Base-by-base conservation (phyloP, 2,888 invertebrate species). In the Caenorhabditis zanzibari region DNA sequence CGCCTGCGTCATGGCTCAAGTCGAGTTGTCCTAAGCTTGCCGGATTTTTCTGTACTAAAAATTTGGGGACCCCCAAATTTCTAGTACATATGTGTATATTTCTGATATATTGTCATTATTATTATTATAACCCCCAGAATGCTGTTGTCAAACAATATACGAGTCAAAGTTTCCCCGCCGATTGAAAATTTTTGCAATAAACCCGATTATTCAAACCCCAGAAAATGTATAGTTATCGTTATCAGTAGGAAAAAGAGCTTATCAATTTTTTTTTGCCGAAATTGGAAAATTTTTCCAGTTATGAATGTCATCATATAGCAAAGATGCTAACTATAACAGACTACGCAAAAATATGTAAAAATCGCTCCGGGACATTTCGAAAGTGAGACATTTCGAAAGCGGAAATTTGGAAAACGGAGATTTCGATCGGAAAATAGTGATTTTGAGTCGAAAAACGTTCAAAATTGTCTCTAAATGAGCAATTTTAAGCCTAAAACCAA, bases 1-100 rank as follows among this genome's bases (percentile, higher is more conserved):
- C 75, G 88, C 89, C n/a, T 90, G 90, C 75, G 90, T 90, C 14
- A 86, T 89, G 74, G 89, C 89, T 24, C 90, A 90, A 77, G 82
- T 90, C 9, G 87, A 87, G 41, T 85, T 90, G 64, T 85, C 84
- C 49, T 90, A 85, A 87, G 12, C 26, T n/a, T n/a, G 32, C 28
- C 32, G 26, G 35, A 19, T n/a, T 10, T 14, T n/a, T 16, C 22
- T 35, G 10, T 56, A 16, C 68, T 58, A n/a, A n/a, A n/a, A n/a
- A n/a, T 61, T 49, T 28, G n/a, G 41, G 32, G 10, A 12, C 10
- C 12, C 12, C 38, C 38, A 10, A 38, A 38, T 38, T 32, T 7
- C 12, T 38, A 38, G 38, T 38, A 38, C 38, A 38, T 56, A 22
- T 52, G 47, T 47, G 47, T 47, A 47, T 47, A 47, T 59, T 59